phyloP scores from a whole-genome alignment of 2,888 invertebrate species.

The Cordilura impudica region DNA sequence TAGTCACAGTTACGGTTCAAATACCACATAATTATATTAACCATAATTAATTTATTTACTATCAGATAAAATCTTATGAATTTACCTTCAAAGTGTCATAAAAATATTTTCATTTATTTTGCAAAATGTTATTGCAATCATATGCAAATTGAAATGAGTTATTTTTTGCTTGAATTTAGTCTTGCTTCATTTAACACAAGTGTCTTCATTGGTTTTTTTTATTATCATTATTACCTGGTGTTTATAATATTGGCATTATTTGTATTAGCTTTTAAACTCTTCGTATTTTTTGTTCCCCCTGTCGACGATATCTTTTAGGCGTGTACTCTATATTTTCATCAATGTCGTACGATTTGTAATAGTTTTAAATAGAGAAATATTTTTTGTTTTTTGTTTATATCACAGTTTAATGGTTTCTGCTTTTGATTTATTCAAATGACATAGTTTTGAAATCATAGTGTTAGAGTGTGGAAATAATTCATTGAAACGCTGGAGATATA shows the following conservation, averaged over 20 bases:
- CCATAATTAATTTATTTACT: not conserved
- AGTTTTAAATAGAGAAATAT: not conserved
- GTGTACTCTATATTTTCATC: conserved; percentile 7
- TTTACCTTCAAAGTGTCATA: not conserved
- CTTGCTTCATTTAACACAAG: conserved; percentile 47
- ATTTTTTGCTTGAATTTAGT: not conserved
- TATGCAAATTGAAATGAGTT: conserved; percentile 44
- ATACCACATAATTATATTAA: not conserved
- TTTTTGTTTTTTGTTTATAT: too few relatives aligned
- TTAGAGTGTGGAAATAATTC: not conserved
- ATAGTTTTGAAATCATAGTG: not conserved
- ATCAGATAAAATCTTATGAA: not conserved
- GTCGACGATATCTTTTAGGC: conserved; percentile 37
- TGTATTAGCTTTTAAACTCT: not conserved
- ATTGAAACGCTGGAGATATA: not conserved
- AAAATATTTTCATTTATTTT: conserved; percentile 6
- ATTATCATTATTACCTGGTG: conserved; percentile 14
- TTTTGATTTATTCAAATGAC: not conserved
- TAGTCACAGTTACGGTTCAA: not conserved
- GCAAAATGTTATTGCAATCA: conserved; percentile 35
- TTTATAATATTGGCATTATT: conserved; percentile 2
- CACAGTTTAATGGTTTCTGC: not conserved
- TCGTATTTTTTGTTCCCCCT: not conserved
- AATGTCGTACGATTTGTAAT: not conserved
- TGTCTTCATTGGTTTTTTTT: not conserved